Evolutionary conservation across 2,888 invertebrate species (phyloP).

Genomic region (Drosophila dives): DNA sequence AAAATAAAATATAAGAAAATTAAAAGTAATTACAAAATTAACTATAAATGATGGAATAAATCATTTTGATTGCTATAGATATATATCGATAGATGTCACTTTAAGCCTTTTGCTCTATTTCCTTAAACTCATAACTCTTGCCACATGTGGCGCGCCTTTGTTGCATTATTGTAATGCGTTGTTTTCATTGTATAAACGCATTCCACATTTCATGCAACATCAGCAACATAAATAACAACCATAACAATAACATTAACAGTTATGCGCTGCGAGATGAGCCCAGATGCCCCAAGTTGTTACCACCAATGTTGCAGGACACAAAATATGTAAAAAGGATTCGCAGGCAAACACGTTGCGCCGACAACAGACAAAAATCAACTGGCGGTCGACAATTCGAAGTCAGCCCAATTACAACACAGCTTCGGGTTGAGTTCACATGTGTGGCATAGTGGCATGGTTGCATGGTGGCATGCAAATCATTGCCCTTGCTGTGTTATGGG

Average conservation of each 20-base stretch:
- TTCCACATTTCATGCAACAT: constrained; percentile 44
- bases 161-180: constrained; percentile 68
- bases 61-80: constrained; percentile 1
- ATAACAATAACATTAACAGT: constrained; percentile 68
- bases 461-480: constrained; percentile 9
- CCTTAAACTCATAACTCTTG: not conserved
- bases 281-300: not conserved
- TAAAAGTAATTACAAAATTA: not conserved
- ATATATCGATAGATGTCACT: not conserved
- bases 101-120: not conserved
- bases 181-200: constrained; percentile 41
- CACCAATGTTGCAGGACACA: not conserved
- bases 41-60: too few relatives aligned
- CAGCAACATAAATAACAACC: constrained; percentile 65
- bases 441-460: constrained; percentile 1
- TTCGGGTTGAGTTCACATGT: not conserved
- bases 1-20: not conserved
- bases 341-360: constrained; percentile 30
- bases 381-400: constrained; percentile 42
- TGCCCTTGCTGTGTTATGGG: not conserved
- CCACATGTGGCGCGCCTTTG: constrained; percentile 10
- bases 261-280: constrained; percentile 30
- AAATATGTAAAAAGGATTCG: constrained; percentile 36
- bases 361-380: constrained; percentile 48
- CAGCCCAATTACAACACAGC: constrained; percentile 29